These are phyloP conservation scores for Orthonychiurus folsomi DNA, from an alignment of 2,888 invertebrate species.

Conservation along the genomic window DNA sequence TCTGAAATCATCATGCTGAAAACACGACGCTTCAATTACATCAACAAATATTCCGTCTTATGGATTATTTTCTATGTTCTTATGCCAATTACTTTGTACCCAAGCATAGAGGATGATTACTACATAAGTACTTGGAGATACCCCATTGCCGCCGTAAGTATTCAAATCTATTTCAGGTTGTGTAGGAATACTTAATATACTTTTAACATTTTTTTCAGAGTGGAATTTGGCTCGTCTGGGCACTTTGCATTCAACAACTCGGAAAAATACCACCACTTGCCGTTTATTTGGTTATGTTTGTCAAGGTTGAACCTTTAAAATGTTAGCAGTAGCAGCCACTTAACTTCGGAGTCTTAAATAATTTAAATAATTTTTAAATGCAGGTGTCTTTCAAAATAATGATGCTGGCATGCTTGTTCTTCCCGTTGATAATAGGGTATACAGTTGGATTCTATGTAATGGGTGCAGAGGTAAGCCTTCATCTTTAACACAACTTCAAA, in stretches of 20 bases:
- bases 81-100: not conserved
- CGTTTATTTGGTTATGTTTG: not conserved
- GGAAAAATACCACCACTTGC: not conserved
- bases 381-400: not conserved
- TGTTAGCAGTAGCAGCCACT: too few relatives aligned
- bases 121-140: not conserved
- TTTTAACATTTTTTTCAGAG: not conserved
- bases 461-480: not conserved
- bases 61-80: not conserved
- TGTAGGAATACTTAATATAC: not conserved
- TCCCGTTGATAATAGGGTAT: not conserved
- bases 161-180: too few relatives aligned
- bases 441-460: conserved; percentile 2
- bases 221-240: conserved; percentile 2
- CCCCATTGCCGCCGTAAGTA: not conserved
- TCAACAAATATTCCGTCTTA: not conserved
- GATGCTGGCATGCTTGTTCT: not conserved
- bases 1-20: not conserved
- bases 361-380: too few relatives aligned
- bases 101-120: not conserved
- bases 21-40: not conserved
- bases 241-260: not conserved
- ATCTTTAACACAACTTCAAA: too few relatives aligned
- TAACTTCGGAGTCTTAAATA: too few relatives aligned
- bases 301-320: too few relatives aligned